Conservation (phyloP, 2,797 vertebrate species). For the Betta splendens region DNA sequence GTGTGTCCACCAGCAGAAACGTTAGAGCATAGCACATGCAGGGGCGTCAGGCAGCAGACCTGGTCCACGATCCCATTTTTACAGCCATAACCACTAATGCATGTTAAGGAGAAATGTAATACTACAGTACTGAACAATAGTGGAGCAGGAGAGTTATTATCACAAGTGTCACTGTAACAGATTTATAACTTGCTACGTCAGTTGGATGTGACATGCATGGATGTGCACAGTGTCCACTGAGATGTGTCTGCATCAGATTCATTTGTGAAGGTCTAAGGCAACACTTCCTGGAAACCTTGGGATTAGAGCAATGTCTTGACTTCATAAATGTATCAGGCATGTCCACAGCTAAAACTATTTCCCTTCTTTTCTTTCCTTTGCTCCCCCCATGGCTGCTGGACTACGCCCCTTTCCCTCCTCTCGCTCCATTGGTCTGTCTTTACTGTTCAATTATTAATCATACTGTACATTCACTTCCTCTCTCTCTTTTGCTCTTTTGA, state of each 20-base stretch:
- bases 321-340: neutral
- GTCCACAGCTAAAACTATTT: slow-evolving; percentile 8
- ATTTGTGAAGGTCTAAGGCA: slow-evolving; percentile 23
- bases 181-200: slow-evolving; percentile 12
- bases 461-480: slow-evolving; percentile 52
- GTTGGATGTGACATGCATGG: slow-evolving; percentile 19
- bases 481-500: slow-evolving; percentile 12
- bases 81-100: neutral
- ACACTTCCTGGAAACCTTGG: neutral
- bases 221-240: slow-evolving; percentile 5
- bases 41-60: neutral
- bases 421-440: slow-evolving; percentile 22
- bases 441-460: slow-evolving; percentile 64
- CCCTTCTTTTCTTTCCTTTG: neutral
- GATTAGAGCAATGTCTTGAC: neutral
- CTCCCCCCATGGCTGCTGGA: slow-evolving; percentile 14
- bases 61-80: neutral
- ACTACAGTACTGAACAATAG: neutral
- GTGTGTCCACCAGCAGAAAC: neutral
- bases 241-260: slow-evolving; percentile 28
- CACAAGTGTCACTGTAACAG: slow-evolving; percentile 3
- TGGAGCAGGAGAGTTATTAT: neutral
- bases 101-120: neutral
- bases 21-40: neutral
- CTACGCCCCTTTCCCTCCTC: neutral